Evolutionary conservation across 2,797 vertebrate genomes (phyloP).

Genomic region (Rhinatrema bivittatum): DNA sequence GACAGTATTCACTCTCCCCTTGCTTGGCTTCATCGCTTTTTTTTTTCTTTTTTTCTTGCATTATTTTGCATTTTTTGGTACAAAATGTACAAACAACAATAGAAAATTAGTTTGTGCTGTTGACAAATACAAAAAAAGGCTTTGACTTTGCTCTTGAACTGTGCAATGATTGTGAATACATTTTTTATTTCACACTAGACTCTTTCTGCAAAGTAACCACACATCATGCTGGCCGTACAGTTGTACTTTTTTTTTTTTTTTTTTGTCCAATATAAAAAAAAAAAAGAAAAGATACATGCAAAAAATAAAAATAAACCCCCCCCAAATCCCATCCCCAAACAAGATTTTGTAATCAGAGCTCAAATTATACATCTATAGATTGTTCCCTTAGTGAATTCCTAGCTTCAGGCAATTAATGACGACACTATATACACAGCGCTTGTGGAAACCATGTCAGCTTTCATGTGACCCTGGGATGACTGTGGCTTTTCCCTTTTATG

Average conservation of each 20-base stretch:
- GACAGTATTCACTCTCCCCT: constrained; percentile 35
- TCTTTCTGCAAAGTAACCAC: constrained; percentile 65
- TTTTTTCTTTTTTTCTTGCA: constrained; percentile 26
- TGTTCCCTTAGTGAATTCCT: constrained; percentile 42
- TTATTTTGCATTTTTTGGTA: constrained; percentile 71
- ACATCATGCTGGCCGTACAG: constrained; percentile 77
- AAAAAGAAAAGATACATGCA: constrained; percentile 71
- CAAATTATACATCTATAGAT: constrained; percentile 55
- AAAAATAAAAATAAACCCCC: too few relatives aligned
- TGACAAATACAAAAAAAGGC: constrained; percentile 87
- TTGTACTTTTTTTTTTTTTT: too few relatives aligned
- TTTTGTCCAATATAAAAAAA: constrained; percentile 71
- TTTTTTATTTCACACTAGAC: constrained; percentile 48
- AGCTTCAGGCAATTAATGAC: constrained; percentile 67
- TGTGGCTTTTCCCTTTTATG: too few relatives aligned
- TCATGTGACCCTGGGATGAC: not conserved
- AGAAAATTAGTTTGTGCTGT: constrained; percentile 98
- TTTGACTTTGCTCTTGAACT: constrained; percentile 56
- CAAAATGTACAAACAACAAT: constrained; percentile 98
- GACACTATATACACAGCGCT: constrained; percentile 69
- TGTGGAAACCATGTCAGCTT: constrained; percentile 34
- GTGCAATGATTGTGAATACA: constrained; percentile 56
- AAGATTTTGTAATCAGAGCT: constrained; percentile 33
- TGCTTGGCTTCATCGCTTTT: too few relatives aligned
- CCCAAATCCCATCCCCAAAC: too few relatives aligned